phyloP scores from a whole-genome alignment of 2,888 invertebrate genomes.

The Sarcophaga variegata region DNA sequence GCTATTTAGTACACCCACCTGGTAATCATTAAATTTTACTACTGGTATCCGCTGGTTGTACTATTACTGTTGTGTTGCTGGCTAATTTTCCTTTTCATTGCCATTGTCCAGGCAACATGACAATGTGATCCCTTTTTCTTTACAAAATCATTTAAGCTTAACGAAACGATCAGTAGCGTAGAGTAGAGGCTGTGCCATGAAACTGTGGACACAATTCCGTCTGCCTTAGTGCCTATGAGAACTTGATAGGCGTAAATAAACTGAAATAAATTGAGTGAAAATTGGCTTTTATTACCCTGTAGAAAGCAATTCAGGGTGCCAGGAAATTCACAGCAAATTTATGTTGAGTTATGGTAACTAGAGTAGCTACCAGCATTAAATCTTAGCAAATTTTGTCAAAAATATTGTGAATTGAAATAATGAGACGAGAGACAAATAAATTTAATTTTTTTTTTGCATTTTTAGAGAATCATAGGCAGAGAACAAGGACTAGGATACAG shows the following conservation, averaged over 20 bases:
- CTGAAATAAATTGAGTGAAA: slow-evolving; percentile 67
- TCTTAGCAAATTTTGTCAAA: no score
- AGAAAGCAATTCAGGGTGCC: not conserved
- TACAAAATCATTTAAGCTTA: slow-evolving; percentile 60
- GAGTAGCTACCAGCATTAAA: no score
- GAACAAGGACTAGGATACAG: no score
- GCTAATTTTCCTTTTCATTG: slow-evolving; percentile 40
- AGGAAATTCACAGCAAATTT: not conserved
- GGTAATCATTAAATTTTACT: slow-evolving; percentile 23
- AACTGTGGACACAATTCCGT: slow-evolving; percentile 60
- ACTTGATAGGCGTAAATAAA: slow-evolving; percentile 64
- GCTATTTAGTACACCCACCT: slow-evolving; percentile 69
- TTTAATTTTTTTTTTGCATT: no score
- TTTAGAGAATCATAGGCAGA: no score
- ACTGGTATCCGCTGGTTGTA: not conserved
- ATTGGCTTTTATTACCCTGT: slow-evolving; percentile 52
- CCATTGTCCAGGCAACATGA: slow-evolving; percentile 30
- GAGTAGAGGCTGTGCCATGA: slow-evolving; percentile 12
- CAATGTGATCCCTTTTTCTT: slow-evolving; percentile 37
- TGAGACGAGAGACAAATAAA: no score
- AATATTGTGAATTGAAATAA: no score
- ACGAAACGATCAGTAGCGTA: slow-evolving; percentile 54
- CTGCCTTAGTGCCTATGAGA: not conserved
- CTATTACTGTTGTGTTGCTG: not conserved
- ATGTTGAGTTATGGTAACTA: no score